Evolutionary conservation across 2,797 vertebrate genomes (phyloP).

Genomic region (Perodicticus potto): DNA sequence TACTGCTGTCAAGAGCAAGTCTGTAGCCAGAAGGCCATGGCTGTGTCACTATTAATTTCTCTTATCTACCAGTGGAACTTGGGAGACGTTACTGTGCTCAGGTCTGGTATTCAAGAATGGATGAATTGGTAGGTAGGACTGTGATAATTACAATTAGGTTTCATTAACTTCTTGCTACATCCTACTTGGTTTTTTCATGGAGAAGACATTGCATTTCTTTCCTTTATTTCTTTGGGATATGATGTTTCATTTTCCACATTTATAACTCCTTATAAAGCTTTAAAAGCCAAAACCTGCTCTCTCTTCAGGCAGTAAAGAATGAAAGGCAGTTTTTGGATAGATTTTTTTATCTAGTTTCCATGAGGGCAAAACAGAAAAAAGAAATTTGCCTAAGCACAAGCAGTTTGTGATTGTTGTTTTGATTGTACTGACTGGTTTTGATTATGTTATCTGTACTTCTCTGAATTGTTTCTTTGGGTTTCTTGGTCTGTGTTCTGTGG

Average conservation of each 20-base stretch:
- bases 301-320: not conserved
- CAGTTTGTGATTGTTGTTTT: conserved; percentile 28
- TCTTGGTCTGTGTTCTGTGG: not conserved
- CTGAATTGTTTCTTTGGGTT: not conserved
- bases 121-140: not conserved
- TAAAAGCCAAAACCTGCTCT: not conserved
- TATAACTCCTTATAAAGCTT: not conserved
- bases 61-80: not conserved
- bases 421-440: not conserved
- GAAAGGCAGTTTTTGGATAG: not conserved
- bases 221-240: not conserved
- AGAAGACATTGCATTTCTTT: not conserved
- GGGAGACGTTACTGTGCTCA: not conserved
- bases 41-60: not conserved
- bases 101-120: not conserved
- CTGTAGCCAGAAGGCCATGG: not conserved
- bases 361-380: not conserved
- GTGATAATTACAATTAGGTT: not conserved
- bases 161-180: not conserved
- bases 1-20: not conserved
- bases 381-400: not conserved
- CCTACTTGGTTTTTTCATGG: not conserved
- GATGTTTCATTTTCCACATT: conserved; percentile 21
- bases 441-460: not conserved
- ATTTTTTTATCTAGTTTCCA: conserved; percentile 14